Percentiles rank a stretch among this genome's conserved stretches.
Evolutionary conservation across 2,113 vertebrate genomes (phyloP).

Genomic region (Thalassarche chlororhynchos): DNA sequence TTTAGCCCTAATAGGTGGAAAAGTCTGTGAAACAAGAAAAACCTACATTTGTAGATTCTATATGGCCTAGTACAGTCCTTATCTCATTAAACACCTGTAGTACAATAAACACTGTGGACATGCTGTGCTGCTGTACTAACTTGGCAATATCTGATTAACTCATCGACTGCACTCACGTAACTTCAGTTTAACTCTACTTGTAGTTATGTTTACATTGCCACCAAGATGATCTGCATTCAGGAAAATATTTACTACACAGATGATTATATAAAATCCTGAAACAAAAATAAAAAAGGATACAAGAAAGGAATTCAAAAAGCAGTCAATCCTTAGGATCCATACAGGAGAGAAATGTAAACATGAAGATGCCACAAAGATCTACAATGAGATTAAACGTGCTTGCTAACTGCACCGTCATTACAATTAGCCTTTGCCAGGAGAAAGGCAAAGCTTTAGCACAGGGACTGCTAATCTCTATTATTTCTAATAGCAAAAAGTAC

Average conservation of each 20-base stretch:
- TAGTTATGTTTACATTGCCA: neutral
- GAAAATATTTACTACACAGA: neutral
- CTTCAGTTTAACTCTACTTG: neutral
- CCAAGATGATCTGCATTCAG: neutral
- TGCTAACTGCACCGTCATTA: neutral
- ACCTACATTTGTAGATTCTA: neutral
- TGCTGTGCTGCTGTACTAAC: neutral
- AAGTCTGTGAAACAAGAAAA: neutral
- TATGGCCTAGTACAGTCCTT: neutral
- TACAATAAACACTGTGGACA: neutral
- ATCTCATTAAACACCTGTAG: neutral
- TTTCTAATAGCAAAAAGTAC: neutral
- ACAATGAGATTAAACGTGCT: neutral
- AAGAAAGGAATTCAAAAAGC: neutral
- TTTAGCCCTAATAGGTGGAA: neutral
- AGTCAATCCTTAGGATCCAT: neutral
- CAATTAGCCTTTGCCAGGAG: neutral
- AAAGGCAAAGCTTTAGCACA: neutral
- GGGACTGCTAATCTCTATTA: neutral
- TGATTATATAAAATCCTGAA: neutral
- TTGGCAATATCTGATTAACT: neutral
- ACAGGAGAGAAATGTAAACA: neutral
- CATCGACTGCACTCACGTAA: accelerated
- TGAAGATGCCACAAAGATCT: neutral
- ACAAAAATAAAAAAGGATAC: neutral